Conservation (phyloP, 1,140 invertebrate genomes). For the Sarcophaga peregrina region DNA sequence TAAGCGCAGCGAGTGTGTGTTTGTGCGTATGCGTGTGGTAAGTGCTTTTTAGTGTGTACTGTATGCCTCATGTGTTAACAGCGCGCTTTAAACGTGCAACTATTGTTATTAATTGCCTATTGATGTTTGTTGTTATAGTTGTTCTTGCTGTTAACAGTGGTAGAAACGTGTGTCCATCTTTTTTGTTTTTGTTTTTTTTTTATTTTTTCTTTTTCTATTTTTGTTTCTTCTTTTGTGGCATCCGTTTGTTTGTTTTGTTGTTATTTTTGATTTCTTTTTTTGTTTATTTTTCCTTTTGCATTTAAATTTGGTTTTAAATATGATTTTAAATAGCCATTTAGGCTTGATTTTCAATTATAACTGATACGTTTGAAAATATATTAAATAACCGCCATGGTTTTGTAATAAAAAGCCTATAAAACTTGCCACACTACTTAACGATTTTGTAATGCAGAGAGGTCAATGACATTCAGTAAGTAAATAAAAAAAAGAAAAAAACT, state of each 20-base stretch:
- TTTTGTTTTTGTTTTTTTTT: neutral
- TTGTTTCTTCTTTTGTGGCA: neutral
- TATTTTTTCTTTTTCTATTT: neutral
- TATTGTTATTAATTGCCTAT: slow-evolving; percentile 25
- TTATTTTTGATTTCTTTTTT: neutral
- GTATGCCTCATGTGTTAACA: neutral
- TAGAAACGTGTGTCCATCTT: slow-evolving; percentile 11
- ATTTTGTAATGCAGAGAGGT: neutral
- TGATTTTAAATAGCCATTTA: slow-evolving; percentile 23
- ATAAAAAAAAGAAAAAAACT: too few relatives aligned
- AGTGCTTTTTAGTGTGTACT: neutral
- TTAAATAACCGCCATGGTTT: neutral
- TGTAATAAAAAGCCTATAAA: neutral
- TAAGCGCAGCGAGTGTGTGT: too few relatives aligned
- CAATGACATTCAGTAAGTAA: too few relatives aligned
- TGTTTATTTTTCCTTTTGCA: neutral
- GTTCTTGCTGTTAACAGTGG: neutral
- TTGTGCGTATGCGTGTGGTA: neutral
- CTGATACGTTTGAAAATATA: neutral
- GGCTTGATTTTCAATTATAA: slow-evolving; percentile 20
- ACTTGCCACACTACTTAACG: neutral
- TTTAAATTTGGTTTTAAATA: slow-evolving; percentile 11
- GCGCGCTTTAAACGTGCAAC: neutral
- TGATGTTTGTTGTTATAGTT: neutral
- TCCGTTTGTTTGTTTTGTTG: neutral